A percentile compares a stretch with the other conserved stretches of the same genome.
Evolutionary conservation across 1,140 invertebrate species (phyloP).

Genomic region (Aphelenchoides besseyi): DNA sequence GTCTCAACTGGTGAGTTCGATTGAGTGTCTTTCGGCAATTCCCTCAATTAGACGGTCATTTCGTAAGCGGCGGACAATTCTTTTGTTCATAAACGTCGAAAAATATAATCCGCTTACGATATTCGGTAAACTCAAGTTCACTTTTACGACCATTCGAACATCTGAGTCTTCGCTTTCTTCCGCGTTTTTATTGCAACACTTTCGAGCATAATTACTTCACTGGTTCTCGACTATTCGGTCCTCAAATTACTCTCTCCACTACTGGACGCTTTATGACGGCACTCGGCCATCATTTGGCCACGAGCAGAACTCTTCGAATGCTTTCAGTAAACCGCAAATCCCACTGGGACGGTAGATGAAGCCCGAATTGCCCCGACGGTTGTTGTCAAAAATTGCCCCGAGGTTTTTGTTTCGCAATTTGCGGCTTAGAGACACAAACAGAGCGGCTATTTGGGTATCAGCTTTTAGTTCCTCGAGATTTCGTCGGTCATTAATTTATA

Average conservation of each 20-base stretch:
- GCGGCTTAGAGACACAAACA: neutral
- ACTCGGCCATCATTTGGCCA: neutral
- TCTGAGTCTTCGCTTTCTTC: neutral
- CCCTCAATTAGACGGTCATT: neutral
- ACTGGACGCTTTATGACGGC: neutral
- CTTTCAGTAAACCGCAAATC: neutral
- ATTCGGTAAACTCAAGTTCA: too few species aligned
- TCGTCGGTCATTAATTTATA: too few species aligned
- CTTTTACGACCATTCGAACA: too few species aligned
- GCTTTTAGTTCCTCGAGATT: too few species aligned
- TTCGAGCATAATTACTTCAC: neutral
- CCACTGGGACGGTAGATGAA: neutral
- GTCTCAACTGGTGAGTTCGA: neutral
- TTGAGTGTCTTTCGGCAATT: neutral
- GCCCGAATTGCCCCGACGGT: conserved; percentile 1
- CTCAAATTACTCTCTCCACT: neutral
- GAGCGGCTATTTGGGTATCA: neutral
- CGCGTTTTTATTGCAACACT: too few species aligned
- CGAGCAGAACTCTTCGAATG: too few species aligned
- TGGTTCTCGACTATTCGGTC: neutral
- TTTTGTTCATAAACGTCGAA: too few species aligned
- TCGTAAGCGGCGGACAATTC: too few species aligned
- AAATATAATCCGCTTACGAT: too few species aligned
- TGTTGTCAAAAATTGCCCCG: neutral
- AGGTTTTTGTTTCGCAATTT: neutral